Conservation (phyloP, 1,140 invertebrate species). For the Sarcophaga bullata region DNA sequence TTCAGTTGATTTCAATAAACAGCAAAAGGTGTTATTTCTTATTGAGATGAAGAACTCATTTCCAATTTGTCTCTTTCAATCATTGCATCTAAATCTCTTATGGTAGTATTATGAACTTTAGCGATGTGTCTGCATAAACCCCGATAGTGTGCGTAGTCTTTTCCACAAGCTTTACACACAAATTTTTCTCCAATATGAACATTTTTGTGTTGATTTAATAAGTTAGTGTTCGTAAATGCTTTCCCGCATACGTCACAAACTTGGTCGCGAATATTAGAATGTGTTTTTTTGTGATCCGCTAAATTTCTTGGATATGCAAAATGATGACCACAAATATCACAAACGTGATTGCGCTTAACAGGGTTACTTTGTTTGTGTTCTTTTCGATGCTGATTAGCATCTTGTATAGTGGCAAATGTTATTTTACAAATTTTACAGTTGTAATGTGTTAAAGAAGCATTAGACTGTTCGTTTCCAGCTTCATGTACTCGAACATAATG, state of each 20-base stretch:
- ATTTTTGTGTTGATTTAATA: conserved; percentile 34
- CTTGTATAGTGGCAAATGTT: conserved; percentile 12
- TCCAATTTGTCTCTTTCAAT: not conserved
- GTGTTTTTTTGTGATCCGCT: conserved; percentile 26
- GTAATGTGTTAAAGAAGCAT: not conserved
- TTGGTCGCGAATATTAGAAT: conserved; percentile 27
- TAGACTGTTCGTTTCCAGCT: not conserved
- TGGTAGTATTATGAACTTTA: not conserved
- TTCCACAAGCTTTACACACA: conserved; percentile 9
- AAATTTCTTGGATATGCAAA: conserved; percentile 28
- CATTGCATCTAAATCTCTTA: not conserved
- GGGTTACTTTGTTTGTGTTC: conserved; percentile 9
- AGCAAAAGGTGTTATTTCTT: no score
- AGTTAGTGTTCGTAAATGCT: not conserved
- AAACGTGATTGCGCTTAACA: conserved; percentile 11
- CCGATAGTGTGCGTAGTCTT: conserved; percentile 22
- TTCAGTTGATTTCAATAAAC: no score
- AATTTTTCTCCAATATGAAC: conserved; percentile 18
- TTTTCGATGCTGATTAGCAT: conserved; percentile 23
- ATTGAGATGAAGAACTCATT: not conserved
- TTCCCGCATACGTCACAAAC: conserved; percentile 26
- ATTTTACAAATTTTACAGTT: conserved; percentile 25
- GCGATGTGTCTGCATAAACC: conserved; percentile 7
- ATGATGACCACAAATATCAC: conserved; percentile 30
- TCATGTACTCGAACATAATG: conserved; percentile 28